Evolutionary conservation across 2,888 invertebrate genomes (phyloP).

Genomic region (Sericinus montela): DNA sequence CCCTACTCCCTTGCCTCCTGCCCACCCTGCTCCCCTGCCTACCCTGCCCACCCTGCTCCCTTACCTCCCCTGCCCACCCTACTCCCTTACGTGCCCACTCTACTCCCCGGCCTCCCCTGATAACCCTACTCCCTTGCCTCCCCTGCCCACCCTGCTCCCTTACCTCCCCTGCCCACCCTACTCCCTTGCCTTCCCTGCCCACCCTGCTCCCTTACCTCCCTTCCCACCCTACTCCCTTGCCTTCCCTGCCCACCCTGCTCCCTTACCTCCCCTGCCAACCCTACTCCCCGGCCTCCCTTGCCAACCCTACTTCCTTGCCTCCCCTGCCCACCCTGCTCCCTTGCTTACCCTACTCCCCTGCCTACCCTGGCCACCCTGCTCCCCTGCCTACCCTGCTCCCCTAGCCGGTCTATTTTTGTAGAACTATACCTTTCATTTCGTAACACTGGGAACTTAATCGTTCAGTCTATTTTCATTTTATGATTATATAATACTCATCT

Average conservation of each 20-base stretch:
- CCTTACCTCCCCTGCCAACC: too few relatives aligned
- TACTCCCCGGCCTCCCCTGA: conserved; percentile 78
- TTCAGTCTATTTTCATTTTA: too few relatives aligned
- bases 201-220: conserved; percentile 64
- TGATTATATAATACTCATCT: too few relatives aligned
- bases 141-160: conserved; percentile 47
- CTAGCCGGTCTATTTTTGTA: too few relatives aligned
- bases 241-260: conserved; percentile 56
- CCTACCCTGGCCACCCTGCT: conserved; percentile 23
- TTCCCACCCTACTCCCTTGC: conserved; percentile 68
- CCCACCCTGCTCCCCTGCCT: conserved; percentile 73
- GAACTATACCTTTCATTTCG: too few relatives aligned
- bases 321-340: conserved; percentile 56
- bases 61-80: too few relatives aligned
- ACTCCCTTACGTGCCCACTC: conserved; percentile 63
- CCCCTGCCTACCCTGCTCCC: too few relatives aligned
- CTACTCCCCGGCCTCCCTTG: conserved; percentile 69
- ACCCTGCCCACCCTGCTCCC: conserved; percentile 45
- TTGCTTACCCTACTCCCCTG: too few relatives aligned
- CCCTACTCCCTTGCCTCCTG: conserved; percentile 59
- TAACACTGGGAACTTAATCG: too few relatives aligned
- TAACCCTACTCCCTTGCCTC: too few relatives aligned
- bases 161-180: conserved; percentile 22
- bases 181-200: neutral
- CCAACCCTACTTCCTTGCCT: too few relatives aligned